Evolutionary conservation across 1,140 invertebrate species (phyloP).

Genomic region (Prorops nasuta): DNA sequence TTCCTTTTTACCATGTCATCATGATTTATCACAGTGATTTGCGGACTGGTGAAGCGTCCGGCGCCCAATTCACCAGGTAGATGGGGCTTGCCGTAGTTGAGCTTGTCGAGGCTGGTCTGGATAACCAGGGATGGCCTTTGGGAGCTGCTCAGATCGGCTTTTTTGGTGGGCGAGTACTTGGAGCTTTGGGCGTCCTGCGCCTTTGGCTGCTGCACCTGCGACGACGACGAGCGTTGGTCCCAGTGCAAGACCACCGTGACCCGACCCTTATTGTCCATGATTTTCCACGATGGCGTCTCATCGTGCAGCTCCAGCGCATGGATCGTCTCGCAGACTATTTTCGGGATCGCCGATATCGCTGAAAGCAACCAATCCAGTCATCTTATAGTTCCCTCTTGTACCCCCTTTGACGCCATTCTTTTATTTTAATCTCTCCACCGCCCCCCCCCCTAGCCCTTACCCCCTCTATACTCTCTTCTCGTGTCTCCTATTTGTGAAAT

Average conservation of each 20-base stretch:
- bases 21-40: constrained; percentile 89
- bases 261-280: constrained; percentile 93
- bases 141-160: constrained; percentile 55
- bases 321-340: constrained; percentile 95
- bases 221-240: constrained; percentile 73
- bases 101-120: constrained; percentile 75
- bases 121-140: constrained; percentile 70
- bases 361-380: constrained; percentile 26
- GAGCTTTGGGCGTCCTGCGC: constrained; percentile 51
- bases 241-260: constrained; percentile 91
- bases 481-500: too few relatives aligned
- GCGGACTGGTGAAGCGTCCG: constrained; percentile 67
- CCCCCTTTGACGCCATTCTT: neutral
- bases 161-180: constrained; percentile 67
- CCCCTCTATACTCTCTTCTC: too few relatives aligned
- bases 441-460: too few relatives aligned
- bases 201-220: constrained; percentile 57
- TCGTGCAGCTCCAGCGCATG: constrained; percentile 89
- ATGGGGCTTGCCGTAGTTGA: constrained; percentile 47
- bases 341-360: constrained; percentile 92
- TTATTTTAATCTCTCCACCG: too few relatives aligned
- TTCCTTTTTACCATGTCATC: constrained; percentile 68
- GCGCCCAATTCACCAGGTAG: constrained; percentile 51
- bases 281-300: constrained; percentile 94
- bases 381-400: neutral